Percentiles rank a stretch among this genome's conserved stretches.
Evolutionary conservation across 2,113 vertebrate species (phyloP).

Genomic region (Ammodytes dubius): DNA sequence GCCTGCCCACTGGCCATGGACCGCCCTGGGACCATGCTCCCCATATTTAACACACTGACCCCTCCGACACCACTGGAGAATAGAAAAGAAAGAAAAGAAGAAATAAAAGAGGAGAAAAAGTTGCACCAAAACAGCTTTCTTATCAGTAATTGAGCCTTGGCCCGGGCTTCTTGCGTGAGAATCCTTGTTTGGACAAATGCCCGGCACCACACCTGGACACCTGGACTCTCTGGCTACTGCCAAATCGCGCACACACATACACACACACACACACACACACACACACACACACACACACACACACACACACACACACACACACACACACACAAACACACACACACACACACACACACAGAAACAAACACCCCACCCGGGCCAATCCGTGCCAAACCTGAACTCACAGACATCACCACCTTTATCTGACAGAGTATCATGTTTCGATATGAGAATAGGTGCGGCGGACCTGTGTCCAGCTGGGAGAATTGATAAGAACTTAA

Average conservation of each 20-base stretch:
- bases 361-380: constrained; percentile 26
- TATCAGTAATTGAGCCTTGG: constrained; percentile 53
- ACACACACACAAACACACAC: not conserved
- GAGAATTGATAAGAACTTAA: constrained; percentile 6
- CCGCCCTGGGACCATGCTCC: constrained; percentile 90
- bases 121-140: constrained; percentile 31
- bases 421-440: constrained; percentile 51
- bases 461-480: constrained; percentile 23
- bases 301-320: too few species aligned
- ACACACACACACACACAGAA: not conserved
- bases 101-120: constrained; percentile 34
- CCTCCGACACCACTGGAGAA: constrained; percentile 94
- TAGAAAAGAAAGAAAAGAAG: not conserved
- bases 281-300: constrained; percentile 45
- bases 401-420: constrained; percentile 66
- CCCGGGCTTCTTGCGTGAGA: constrained; percentile 25
- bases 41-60: constrained; percentile 95
- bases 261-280: not conserved
- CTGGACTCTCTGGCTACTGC: constrained; percentile 25
- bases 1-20: constrained; percentile 94
- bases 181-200: constrained; percentile 66
- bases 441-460: constrained; percentile 25
- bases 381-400: constrained; percentile 49
- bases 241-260: constrained; percentile 35
- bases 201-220: constrained; percentile 76